Base-by-base conservation (phyloP, 2,888 invertebrate species). In the Ophion slaviceki region DNA sequence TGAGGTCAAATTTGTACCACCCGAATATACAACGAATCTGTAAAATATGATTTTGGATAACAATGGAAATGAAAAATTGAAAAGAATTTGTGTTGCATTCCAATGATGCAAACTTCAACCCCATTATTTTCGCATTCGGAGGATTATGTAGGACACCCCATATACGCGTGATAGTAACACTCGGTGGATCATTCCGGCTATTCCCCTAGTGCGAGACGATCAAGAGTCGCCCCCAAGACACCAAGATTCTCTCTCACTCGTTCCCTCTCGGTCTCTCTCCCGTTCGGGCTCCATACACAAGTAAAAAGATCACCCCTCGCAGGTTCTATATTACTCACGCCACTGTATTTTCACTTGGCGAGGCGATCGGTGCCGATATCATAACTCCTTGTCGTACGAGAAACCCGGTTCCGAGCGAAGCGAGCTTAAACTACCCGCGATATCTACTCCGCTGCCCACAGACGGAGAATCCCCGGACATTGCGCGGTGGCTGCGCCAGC, bases 341-440 rank as follows among this genome's bases (percentile, higher is more conserved):
- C 93, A 92, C 90, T 91, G 92, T 93, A 92, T 93, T 93, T 93
- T 94, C 93, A 94, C 93, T 93, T 92, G 92, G 92, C 92, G 88
- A 91, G 89, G 92, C 92, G 93, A 93, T 94, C 93, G 93, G 89
- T 89, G 89, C 93, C 92, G 93, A 94, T 94, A 94, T 93, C 93
- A 94, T 94, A 94, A 93, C 93, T 93, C 93, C 92, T 91, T 94
- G 93, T 93, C 93, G 92, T 92, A 91, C 89, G 91, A 59, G 75
- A 76, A 76, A 83, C 76, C 78, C 87, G 80, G 90, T 91, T 92
- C 81, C 89, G 90, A 88, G 90, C 89, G 89, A 91, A 89, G 91
- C 91, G 89, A 89, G 91, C 91, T 89, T 90, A 91, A 91, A 89
- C 89, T 84, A 78, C 76, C 53, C 72, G 66, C 77, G 70, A 75